Conservation (phyloP, 1,140 invertebrate species). For the Pseudomyrmex pallidus region DNA sequence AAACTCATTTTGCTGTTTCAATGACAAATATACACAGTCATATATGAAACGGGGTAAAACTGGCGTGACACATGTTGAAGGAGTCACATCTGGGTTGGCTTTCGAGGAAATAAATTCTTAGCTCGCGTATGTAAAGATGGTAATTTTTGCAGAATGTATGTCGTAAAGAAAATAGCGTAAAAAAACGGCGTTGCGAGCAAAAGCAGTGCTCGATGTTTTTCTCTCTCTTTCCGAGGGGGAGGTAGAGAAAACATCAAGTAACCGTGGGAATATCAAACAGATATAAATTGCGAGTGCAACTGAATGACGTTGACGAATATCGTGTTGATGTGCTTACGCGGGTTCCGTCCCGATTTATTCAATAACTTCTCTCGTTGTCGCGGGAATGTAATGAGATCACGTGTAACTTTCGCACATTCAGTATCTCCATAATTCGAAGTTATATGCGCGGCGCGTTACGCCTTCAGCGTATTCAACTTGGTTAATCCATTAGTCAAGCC, state of each 20-base stretch:
- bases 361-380: slow-evolving; percentile 9
- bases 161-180: not conserved
- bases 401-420: slow-evolving; percentile 30
- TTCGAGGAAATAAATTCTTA: slow-evolving; percentile 31
- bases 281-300: slow-evolving; percentile 20
- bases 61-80: slow-evolving; percentile 1
- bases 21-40: slow-evolving; percentile 32
- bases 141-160: slow-evolving; percentile 39
- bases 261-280: not conserved
- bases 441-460: not conserved
- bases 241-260: not conserved
- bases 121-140: not conserved
- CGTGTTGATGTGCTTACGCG: not conserved
- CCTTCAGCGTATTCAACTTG: slow-evolving; percentile 26
- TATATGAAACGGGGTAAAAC: slow-evolving; percentile 6
- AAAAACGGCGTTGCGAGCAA: not conserved
- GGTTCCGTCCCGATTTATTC: slow-evolving; percentile 8
- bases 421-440: slow-evolving; percentile 24
- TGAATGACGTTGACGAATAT: slow-evolving; percentile 7
- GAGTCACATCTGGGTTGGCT: slow-evolving; percentile 29
- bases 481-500: slow-evolving; percentile 45
- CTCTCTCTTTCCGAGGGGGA: not conserved
- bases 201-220: not conserved
- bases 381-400: slow-evolving; percentile 27
- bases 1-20: slow-evolving; percentile 9